Conservation (phyloP, 2,113 vertebrate species). For the Campylorhamphus procurvoides region DNA sequence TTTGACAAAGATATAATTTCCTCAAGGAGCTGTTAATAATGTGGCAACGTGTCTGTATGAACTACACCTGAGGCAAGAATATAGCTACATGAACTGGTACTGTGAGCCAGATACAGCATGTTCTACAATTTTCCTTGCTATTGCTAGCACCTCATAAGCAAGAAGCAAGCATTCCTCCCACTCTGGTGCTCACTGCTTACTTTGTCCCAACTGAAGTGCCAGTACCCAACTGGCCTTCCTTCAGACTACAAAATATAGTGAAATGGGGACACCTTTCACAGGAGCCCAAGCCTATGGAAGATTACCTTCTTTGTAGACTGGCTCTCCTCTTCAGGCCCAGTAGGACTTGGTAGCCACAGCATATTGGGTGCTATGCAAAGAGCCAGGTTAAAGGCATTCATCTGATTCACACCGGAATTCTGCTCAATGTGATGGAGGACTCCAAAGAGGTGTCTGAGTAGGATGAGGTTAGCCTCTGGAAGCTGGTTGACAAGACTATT, state of each 20-base stretch:
- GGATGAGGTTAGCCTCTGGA: constrained; percentile 74
- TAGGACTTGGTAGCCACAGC: constrained; percentile 75
- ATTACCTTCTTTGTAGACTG: constrained; percentile 77
- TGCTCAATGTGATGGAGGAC: constrained; percentile 78
- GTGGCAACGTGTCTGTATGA: background rate
- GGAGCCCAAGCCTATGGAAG: background rate
- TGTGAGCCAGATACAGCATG: background rate
- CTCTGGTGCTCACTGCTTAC: background rate
- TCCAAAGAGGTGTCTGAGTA: constrained; percentile 79
- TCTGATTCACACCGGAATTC: constrained; percentile 78
- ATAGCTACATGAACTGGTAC: background rate
- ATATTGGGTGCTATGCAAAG: constrained; percentile 85
- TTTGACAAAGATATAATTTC: background rate
- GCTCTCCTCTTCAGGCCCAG: constrained; percentile 78
- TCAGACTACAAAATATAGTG: background rate
- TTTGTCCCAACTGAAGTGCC: background rate
- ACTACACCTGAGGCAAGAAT: background rate
- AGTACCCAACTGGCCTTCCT: background rate
- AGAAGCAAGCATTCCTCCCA: background rate
- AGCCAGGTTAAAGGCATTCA: constrained; percentile 81
- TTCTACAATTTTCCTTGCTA: background rate
- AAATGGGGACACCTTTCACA: background rate
- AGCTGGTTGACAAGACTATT: constrained; percentile 75
- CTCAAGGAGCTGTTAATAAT: background rate
- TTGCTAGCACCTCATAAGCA: background rate